These are phyloP conservation scores for Calliphora vicina DNA, from an alignment of 1,140 invertebrate genomes.

Conservation along the genomic window DNA sequence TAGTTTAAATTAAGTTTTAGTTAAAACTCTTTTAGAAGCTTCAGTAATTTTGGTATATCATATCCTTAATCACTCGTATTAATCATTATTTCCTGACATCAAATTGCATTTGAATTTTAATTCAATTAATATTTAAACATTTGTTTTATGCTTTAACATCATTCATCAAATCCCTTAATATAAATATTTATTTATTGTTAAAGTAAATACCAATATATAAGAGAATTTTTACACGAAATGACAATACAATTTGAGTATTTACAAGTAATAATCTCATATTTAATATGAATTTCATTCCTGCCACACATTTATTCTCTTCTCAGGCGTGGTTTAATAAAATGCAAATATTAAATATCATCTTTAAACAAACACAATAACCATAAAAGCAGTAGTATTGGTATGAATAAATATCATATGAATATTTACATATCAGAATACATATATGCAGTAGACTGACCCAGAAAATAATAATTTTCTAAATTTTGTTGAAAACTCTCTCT, in stretches of 20 bases:
- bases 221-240: not conserved
- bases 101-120: not conserved
- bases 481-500: too few species aligned
- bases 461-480: too few species aligned
- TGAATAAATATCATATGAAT: not conserved
- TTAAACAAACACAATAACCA: not conserved
- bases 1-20: too few species aligned
- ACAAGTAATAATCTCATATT: not conserved
- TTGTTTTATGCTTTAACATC: not conserved
- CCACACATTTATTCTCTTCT: not conserved
- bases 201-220: not conserved
- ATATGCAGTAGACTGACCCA: too few species aligned
- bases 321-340: not conserved
- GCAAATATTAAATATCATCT: slow-evolving; percentile 9
- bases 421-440: not conserved
- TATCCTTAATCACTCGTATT: too few species aligned
- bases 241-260: not conserved
- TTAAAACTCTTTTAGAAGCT: too few species aligned
- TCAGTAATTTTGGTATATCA: too few species aligned
- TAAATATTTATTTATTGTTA: not conserved
- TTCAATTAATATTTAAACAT: not conserved
- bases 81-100: too few species aligned
- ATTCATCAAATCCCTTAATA: too few species aligned
- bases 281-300: not conserved
- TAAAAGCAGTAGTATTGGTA: not conserved